Conservation (phyloP, 2,113 vertebrate species). For the Clarias macrocephalus region DNA sequence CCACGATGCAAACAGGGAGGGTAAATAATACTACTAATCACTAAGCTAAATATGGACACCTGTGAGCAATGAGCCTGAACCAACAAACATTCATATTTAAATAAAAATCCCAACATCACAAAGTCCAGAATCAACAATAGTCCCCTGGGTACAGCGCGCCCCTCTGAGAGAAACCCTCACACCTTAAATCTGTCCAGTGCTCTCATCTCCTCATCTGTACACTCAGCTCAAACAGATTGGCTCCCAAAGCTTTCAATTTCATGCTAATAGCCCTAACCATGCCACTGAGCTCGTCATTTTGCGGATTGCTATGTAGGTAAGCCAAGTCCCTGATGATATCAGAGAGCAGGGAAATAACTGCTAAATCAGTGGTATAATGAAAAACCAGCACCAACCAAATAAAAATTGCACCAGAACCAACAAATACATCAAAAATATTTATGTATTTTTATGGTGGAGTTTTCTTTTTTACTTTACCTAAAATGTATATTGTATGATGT, state of each 20-base stretch:
- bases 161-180: too few species aligned
- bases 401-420: background rate
- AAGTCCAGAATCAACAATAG: too few species aligned
- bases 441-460: background rate
- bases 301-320: background rate
- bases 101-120: too few species aligned
- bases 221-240: background rate
- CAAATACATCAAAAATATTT: background rate
- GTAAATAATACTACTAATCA: too few species aligned
- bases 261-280: background rate
- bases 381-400: background rate
- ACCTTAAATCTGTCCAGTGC: background rate
- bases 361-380: background rate
- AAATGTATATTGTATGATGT: background rate
- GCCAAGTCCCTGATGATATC: background rate
- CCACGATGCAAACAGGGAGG: too few species aligned
- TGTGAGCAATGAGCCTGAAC: too few species aligned
- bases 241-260: background rate
- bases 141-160: too few species aligned
- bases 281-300: background rate
- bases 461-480: background rate
- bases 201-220: background rate
- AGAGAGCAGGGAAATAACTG: background rate
- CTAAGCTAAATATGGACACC: too few species aligned
- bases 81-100: too few species aligned